Evolutionary conservation across 2,113 vertebrate species (phyloP).

Genomic region (Gobiocypris rarus): DNA sequence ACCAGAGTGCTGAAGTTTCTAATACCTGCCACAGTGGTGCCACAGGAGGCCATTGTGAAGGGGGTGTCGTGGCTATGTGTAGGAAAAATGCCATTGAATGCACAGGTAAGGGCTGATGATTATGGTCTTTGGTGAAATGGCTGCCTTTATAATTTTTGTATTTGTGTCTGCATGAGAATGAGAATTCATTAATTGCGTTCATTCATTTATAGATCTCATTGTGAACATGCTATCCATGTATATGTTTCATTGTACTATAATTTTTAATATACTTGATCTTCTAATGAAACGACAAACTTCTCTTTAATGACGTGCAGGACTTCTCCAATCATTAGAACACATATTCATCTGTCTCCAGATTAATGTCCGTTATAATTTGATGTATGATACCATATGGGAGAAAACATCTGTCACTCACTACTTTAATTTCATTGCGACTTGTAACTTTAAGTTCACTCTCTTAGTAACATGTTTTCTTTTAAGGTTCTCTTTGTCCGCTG

Average conservation of each 20-base stretch:
- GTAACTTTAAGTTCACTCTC: background rate
- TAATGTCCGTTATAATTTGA: too few species aligned
- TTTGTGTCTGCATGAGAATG: background rate
- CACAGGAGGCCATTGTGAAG: slow-evolving; percentile 80
- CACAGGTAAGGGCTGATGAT: slow-evolving; percentile 78
- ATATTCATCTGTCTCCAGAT: background rate
- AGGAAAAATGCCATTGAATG: slow-evolving; percentile 77
- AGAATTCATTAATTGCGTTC: too few species aligned
- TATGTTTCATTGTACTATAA: background rate
- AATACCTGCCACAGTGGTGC: slow-evolving; percentile 83
- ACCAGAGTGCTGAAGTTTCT: slow-evolving; percentile 84
- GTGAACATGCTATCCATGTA: background rate
- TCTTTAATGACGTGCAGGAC: background rate
- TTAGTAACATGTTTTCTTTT: slow-evolving; percentile 5
- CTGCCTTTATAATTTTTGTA: background rate
- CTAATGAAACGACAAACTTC: background rate
- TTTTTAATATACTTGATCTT: background rate
- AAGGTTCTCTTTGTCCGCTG: slow-evolving; percentile 91
- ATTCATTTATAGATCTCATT: background rate
- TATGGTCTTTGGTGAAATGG: background rate
- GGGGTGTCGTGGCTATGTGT: slow-evolving; percentile 85
- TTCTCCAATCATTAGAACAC: background rate
- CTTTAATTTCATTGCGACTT: background rate
- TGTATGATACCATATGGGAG: background rate
- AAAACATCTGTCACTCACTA: background rate